Base-by-base conservation (phyloP, 2,797 vertebrate genomes). In the Sylvia borin region DNA sequence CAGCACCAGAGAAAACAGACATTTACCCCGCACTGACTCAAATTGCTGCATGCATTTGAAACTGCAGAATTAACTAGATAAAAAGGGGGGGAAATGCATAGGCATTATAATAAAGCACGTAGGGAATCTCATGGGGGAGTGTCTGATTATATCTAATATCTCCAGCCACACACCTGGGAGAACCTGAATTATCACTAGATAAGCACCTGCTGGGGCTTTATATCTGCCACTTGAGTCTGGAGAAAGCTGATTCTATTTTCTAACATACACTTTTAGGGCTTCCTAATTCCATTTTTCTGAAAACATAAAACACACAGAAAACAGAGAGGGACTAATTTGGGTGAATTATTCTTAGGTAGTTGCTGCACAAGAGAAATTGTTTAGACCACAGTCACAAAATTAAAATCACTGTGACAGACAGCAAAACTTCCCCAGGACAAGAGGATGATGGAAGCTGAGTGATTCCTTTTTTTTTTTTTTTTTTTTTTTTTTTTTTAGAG, bases 21-120 rank as follows among this genome's bases (percentile, higher is more conserved):
- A 32, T 79, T 74, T 38, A 88, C 57, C 57, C 65, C 2, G 4
- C 12, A 0, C 29, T 10, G 19, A 8, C 70, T 78, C 72, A 20
- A 83, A 90, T 3, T 31, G 55, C 82, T 81, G 68, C 45, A 1
- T 4, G 22, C 7, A 3, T 2, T 18, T 62, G 55, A 21, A 93
- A 70, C 54, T 14, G 47, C 78, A 45, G 40, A 86, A 81, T 80
- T 76, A 62, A 51, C 68, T 32, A 60, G 75, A 36, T 38, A 77
- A 65, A 57, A 15, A 15, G 16, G 15, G 15, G 16, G 26, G 3
- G 0, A 0, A 43, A 8, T 31, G 3, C 3, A 12, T 1, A 21
- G 32, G 38, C 48, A 21, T 71, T 57, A 24, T 20, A 71, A 53
- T 29, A 45, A 70, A 71, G 13, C 60, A 79, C 3, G 0, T 3